A percentile compares a stretch with the other conserved stretches of the same genome.
Evolutionary conservation across 2,797 vertebrate species (phyloP).

Genomic region (Lepidocolaptes lacrymiger): DNA sequence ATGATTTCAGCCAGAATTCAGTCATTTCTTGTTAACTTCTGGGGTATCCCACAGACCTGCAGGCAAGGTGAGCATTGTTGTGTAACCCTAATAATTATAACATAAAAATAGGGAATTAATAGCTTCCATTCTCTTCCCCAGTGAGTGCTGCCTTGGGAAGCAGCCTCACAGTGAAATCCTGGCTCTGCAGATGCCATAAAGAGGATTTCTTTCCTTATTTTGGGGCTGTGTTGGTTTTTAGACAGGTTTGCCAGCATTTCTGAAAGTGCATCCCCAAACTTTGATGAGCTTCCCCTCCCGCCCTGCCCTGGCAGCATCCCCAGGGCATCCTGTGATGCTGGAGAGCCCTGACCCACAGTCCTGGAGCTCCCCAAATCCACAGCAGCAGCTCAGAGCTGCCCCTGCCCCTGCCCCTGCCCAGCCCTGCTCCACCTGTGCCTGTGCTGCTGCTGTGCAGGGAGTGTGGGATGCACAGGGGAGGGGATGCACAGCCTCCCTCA

Average conservation of each 20-base stretch:
- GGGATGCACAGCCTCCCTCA: background rate
- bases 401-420: background rate
- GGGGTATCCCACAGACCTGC: background rate
- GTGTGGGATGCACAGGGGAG: background rate
- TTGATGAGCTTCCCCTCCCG: rapidly evolving
- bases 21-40: background rate
- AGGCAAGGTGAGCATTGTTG: background rate
- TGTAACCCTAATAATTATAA: background rate
- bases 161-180: background rate
- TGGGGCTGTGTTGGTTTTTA: too few species aligned
- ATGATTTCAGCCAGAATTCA: background rate
- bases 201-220: background rate
- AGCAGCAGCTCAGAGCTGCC: background rate
- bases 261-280: background rate
- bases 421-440: background rate
- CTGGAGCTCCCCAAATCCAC: rapidly evolving
- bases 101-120: background rate
- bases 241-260: background rate
- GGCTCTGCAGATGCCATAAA: background rate
- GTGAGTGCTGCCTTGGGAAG: background rate
- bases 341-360: background rate
- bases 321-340: background rate
- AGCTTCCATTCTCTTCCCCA: background rate
- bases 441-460: too few species aligned
- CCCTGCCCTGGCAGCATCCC: background rate